Percentiles rank a stretch among this genome's conserved stretches.
These are phyloP conservation scores for Patella caerulea DNA, from an alignment of 2,888 invertebrate species.

Conservation along the genomic window DNA sequence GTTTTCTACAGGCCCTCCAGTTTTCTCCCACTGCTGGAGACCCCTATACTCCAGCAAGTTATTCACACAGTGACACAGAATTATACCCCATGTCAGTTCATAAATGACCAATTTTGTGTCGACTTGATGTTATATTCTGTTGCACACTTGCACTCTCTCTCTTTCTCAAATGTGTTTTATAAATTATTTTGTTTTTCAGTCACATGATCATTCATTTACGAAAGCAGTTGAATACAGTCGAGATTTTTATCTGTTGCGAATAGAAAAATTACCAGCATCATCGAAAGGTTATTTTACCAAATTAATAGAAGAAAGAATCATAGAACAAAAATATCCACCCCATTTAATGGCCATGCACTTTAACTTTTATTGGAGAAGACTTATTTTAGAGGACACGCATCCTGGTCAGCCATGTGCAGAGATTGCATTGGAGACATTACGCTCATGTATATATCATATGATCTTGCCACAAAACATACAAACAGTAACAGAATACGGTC, in stretches of 20 bases:
- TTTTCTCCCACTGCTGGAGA: too few relatives aligned
- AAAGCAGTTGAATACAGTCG: conserved; percentile 53
- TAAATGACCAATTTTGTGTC: too few relatives aligned
- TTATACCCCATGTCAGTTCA: too few relatives aligned
- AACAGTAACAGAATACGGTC: conserved; percentile 63
- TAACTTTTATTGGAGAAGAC: conserved; percentile 65
- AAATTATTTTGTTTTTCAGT: conserved; percentile 3
- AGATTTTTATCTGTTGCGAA: conserved; percentile 50
- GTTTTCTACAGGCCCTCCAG: too few relatives aligned
- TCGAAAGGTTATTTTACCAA: conserved; percentile 18
- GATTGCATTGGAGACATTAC: conserved; percentile 48
- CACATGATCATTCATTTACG: conserved; percentile 28
- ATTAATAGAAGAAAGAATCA: conserved; percentile 18
- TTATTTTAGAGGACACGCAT: conserved; percentile 53
- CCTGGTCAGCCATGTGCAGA: conserved; percentile 54
- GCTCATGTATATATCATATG: conserved; percentile 61
- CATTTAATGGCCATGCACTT: conserved; percentile 58
- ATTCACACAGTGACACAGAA: too few relatives aligned
- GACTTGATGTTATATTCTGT: too few relatives aligned
- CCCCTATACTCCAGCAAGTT: too few relatives aligned
- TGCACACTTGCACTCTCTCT: not conserved
- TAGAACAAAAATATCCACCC: conserved; percentile 31
- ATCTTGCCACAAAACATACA: conserved; percentile 52
- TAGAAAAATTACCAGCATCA: not conserved
- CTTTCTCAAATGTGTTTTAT: not conserved